These are phyloP conservation scores for Numenius phaeopus DNA, from an alignment of 2,797 vertebrate species.

Conservation along the genomic window DNA sequence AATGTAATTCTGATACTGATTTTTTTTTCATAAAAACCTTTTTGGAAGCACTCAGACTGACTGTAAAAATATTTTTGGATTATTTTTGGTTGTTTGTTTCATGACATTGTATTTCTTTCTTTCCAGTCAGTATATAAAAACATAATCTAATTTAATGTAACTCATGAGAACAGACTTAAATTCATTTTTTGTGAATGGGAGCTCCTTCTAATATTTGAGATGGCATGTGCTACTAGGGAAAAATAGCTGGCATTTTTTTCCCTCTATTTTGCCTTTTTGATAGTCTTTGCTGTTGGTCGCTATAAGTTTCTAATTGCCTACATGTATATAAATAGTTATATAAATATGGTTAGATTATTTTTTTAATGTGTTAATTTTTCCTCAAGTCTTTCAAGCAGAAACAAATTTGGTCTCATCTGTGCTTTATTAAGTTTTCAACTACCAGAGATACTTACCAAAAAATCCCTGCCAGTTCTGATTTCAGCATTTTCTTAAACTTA, in stretches of 20 bases:
- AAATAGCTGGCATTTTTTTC: neutral
- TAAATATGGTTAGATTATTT: neutral
- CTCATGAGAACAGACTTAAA: neutral
- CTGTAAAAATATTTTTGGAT: neutral
- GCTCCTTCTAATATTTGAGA: neutral
- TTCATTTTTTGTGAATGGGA: neutral
- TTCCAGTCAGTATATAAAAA: neutral
- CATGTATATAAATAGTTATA: no score
- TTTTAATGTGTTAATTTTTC: neutral
- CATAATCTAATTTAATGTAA: neutral
- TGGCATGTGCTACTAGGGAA: neutral
- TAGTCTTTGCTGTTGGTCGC: neutral
- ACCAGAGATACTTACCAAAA: neutral
- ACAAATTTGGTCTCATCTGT: neutral
- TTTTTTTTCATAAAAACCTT: slow-evolving; percentile 40
- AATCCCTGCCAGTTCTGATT: neutral
- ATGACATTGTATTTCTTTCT: neutral
- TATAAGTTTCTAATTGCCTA: neutral
- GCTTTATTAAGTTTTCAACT: neutral
- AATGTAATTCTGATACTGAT: neutral
- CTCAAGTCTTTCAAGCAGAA: neutral
- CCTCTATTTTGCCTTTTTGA: neutral
- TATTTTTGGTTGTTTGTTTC: slow-evolving; percentile 29
- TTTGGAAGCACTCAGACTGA: neutral
- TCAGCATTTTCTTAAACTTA: neutral